Evolutionary conservation across 2,888 invertebrate species (phyloP).

Genomic region (Leptodirus hochenwartii): DNA sequence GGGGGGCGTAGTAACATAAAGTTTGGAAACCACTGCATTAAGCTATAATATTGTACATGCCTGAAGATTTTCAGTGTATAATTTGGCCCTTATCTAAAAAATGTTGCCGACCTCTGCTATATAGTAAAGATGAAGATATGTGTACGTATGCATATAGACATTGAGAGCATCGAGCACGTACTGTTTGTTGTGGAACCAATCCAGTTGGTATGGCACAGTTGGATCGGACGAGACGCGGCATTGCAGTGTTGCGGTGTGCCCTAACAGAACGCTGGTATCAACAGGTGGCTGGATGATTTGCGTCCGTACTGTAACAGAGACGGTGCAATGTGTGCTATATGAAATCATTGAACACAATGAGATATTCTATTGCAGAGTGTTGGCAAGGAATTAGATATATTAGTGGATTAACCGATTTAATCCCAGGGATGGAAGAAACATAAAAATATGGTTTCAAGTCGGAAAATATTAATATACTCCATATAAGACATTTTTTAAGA

Average conservation of each 20-base stretch:
- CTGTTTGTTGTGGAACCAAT: conserved; percentile 80
- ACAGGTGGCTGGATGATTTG: conserved; percentile 88
- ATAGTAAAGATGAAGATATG: too few species aligned
- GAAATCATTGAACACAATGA: too few species aligned
- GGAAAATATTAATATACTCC: too few species aligned
- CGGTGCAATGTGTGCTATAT: conserved; percentile 1
- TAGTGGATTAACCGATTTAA: background rate
- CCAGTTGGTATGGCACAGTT: conserved; percentile 66
- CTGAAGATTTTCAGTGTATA: too few species aligned
- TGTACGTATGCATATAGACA: too few species aligned
- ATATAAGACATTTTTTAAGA: too few species aligned
- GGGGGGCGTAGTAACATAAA: too few species aligned
- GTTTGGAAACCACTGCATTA: too few species aligned
- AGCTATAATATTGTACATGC: too few species aligned
- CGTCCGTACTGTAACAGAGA: conserved; percentile 53
- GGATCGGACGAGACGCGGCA: conserved; percentile 91
- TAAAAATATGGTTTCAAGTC: too few species aligned
- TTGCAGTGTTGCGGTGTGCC: conserved; percentile 81
- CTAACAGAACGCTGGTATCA: conserved; percentile 78
- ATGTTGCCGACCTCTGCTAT: too few species aligned
- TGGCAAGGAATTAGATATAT: conserved; percentile 1
- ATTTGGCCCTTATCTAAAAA: too few species aligned
- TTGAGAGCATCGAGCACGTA: conserved; percentile 27
- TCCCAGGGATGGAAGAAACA: background rate
- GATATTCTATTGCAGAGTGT: background rate